Conservation (phyloP, 2,888 invertebrate genomes). For the Sinhomidia bicolor region DNA sequence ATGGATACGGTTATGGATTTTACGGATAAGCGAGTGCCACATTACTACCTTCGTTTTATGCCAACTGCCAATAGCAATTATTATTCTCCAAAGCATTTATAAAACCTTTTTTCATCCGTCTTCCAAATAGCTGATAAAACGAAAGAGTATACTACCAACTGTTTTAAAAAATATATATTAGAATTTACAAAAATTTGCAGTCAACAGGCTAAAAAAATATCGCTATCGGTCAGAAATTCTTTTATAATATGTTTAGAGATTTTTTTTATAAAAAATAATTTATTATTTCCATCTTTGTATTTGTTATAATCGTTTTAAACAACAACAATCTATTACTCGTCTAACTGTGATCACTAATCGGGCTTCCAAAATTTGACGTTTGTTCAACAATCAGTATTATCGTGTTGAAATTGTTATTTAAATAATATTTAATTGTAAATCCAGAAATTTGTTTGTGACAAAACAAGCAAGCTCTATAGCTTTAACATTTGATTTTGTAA, state of each 20-base stretch:
- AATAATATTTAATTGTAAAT: slow-evolving; percentile 10
- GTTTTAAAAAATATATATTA: neutral
- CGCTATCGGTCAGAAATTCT: slow-evolving; percentile 12
- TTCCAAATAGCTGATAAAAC: neutral
- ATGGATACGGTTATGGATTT: slow-evolving; percentile 74
- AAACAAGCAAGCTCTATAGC: neutral
- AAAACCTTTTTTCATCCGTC: slow-evolving; percentile 1
- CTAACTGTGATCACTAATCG: slow-evolving; percentile 65
- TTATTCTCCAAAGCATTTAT: slow-evolving; percentile 55
- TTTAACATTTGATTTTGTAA: neutral
- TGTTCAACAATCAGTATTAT: neutral
- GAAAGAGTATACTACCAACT: neutral
- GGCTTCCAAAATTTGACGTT: slow-evolving; percentile 55
- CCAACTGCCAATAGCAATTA: slow-evolving; percentile 71
- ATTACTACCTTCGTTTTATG: neutral
- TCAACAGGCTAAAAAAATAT: slow-evolving; percentile 9
- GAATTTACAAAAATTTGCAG: neutral
- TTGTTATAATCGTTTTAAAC: no score
- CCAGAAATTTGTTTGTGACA: neutral
- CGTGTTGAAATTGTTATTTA: slow-evolving; percentile 29
- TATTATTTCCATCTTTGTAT: slow-evolving; percentile 25
- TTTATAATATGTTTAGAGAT: neutral
- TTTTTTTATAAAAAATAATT: no score
- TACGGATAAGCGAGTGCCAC: slow-evolving; percentile 73
- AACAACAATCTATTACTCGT: slow-evolving; percentile 43